Percentiles rank a stretch among this genome's conserved stretches.
Evolutionary conservation across 2,888 invertebrate species (phyloP).

Genomic region (Leptopterna dolabrata): DNA sequence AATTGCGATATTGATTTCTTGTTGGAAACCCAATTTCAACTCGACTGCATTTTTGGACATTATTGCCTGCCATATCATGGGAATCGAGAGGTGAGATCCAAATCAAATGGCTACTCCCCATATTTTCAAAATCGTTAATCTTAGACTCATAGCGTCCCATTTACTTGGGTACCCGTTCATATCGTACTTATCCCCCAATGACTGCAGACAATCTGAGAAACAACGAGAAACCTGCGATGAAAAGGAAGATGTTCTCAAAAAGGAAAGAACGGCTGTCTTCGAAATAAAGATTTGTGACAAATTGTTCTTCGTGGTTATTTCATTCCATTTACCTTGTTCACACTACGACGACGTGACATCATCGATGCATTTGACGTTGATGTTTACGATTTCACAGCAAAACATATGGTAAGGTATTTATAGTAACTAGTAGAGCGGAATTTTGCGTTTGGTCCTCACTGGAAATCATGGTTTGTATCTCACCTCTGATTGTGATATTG

Average conservation of each 20-base stretch:
- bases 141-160: too few species aligned
- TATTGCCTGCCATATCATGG: background rate
- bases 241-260: background rate
- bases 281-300: background rate
- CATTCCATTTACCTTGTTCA: background rate
- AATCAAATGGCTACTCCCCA: background rate
- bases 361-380: background rate
- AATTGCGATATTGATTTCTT: too few species aligned
- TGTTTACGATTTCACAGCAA: background rate
- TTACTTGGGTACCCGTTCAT: background rate
- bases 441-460: background rate
- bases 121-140: too few species aligned
- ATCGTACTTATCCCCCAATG: background rate
- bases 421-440: background rate
- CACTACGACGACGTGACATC: background rate
- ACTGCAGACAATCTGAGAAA: background rate
- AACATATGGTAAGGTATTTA: background rate
- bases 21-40: too few species aligned
- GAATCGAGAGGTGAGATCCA: background rate
- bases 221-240: background rate
- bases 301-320: background rate
- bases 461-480: background rate
- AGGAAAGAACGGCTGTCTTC: background rate
- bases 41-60: background rate
- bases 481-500: background rate